A percentile compares a stretch with the other conserved stretches of the same genome.
Evolutionary conservation across 37 sponge, comb jelly and placozoan species (phyloP).

Genomic region (Geodia barretti): DNA sequence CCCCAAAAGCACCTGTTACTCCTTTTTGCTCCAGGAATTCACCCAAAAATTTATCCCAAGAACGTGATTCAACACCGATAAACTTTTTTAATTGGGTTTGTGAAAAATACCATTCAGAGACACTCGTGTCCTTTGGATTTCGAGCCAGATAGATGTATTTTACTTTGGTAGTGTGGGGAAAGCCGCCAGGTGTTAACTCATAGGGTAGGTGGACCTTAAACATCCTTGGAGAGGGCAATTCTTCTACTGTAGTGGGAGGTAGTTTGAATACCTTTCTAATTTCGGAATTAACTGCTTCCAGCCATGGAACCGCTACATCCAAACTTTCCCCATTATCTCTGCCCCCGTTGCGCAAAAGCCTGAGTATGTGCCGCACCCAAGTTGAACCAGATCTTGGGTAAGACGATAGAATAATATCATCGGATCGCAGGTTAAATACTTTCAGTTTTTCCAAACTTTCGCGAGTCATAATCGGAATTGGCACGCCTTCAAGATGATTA

Average conservation of each 20-base stretch:
- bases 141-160: conserved; percentile 37
- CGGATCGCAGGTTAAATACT: not conserved
- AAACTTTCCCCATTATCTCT: not conserved
- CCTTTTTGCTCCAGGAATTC: no score
- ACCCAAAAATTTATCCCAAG: not conserved
- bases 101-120: conserved; percentile 8
- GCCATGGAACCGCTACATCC: not conserved
- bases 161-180: conserved; percentile 12
- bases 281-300: not conserved
- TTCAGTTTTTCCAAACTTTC: conserved; percentile 15
- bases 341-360: conserved; percentile 18
- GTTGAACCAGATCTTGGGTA: conserved; percentile 48
- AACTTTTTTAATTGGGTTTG: no score
- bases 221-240: not conserved
- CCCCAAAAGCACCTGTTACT: not conserved
- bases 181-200: conserved; percentile 13
- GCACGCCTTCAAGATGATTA: no score
- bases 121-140: conserved; percentile 42
- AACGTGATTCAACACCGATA: not conserved
- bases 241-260: not conserved
- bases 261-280: no score
- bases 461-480: no score
- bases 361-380: conserved; percentile 46
- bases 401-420: conserved; percentile 45
- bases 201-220: conserved; percentile 20